Conservation (phyloP, 2,113 vertebrate genomes). For the Triplophysa dalaica region DNA sequence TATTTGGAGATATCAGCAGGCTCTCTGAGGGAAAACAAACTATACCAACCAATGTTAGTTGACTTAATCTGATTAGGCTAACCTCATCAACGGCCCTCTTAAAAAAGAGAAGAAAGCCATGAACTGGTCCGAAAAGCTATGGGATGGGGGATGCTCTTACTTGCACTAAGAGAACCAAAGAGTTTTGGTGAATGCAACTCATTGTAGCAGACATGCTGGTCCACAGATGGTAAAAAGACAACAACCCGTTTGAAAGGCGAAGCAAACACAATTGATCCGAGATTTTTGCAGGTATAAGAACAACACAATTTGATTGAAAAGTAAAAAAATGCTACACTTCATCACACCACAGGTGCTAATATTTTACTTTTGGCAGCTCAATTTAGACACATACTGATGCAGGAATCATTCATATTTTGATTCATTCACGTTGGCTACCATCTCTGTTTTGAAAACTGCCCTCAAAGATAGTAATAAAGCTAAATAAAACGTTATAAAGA, state of each 20-base stretch:
- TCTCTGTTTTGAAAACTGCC: conserved; percentile 63
- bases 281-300: conserved; percentile 75
- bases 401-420: conserved; percentile 72
- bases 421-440: conserved; percentile 65
- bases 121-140: conserved; percentile 74
- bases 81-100: conserved; percentile 87
- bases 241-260: conserved; percentile 76
- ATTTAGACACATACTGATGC: conserved; percentile 56
- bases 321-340: conserved; percentile 59
- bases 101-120: conserved; percentile 81
- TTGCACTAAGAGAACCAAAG: conserved; percentile 73
- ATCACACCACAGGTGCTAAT: conserved; percentile 64
- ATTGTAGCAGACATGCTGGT: conserved; percentile 79
- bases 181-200: conserved; percentile 76
- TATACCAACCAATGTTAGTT: conserved; percentile 84
- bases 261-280: conserved; percentile 78
- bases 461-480: conserved; percentile 65
- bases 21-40: conserved; percentile 88
- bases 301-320: conserved; percentile 76
- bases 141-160: conserved; percentile 70
- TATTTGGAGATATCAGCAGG: conserved; percentile 80
- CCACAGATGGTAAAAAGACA: conserved; percentile 88
- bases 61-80: conserved; percentile 95
- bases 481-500: conserved; percentile 61
- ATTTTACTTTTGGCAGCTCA: conserved; percentile 46